Evolutionary conservation across 2,888 invertebrate genomes (phyloP).

Genomic region (Melanchra persicariae): DNA sequence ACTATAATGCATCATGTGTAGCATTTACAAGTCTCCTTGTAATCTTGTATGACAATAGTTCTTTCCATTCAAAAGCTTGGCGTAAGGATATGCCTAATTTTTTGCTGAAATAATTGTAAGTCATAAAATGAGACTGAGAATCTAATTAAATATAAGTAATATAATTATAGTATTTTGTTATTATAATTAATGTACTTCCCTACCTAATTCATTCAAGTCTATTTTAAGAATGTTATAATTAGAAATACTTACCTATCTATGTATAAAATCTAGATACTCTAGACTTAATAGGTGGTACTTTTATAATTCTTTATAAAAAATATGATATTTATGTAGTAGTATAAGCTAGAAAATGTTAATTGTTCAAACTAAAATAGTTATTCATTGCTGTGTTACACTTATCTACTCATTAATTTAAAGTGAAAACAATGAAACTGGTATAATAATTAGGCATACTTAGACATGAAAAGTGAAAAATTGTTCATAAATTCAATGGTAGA

Average conservation of each 20-base stretch:
- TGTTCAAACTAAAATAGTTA: slow-evolving; percentile 2
- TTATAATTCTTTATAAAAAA: slow-evolving; percentile 13
- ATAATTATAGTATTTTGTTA: background rate
- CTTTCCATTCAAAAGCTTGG: background rate
- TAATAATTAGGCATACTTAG: slow-evolving; percentile 19
- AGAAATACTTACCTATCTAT: background rate
- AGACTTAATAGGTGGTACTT: slow-evolving; percentile 9
- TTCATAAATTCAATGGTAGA: background rate
- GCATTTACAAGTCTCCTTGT: background rate
- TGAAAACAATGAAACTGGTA: slow-evolving; percentile 41
- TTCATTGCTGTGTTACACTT: slow-evolving; percentile 12
- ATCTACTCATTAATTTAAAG: slow-evolving; percentile 47
- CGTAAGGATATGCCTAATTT: no score
- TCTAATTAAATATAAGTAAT: background rate
- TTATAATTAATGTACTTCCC: slow-evolving; percentile 1
- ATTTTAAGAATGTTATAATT: slow-evolving; percentile 14
- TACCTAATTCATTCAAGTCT: slow-evolving; percentile 6
- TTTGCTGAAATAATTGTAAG: no score
- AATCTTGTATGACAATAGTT: background rate
- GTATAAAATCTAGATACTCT: background rate
- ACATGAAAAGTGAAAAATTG: slow-evolving; percentile 18
- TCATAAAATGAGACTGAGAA: background rate
- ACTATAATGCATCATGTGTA: no score
- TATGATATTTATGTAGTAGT: background rate
- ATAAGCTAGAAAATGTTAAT: slow-evolving; percentile 29